Base-by-base conservation (phyloP, 2,113 vertebrate species). In the Trematocara variabile region DNA sequence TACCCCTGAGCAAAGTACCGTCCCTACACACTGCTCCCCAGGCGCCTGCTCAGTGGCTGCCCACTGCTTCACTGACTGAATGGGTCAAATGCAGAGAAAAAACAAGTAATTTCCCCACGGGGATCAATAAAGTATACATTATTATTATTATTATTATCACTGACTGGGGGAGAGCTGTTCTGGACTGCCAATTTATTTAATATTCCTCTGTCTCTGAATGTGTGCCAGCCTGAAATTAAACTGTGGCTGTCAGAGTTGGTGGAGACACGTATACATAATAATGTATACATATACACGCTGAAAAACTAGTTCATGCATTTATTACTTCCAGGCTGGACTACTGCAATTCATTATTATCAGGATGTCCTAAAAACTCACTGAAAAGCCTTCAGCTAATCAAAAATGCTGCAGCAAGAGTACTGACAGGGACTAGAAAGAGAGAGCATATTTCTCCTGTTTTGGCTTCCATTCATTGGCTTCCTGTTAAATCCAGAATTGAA, bases 111-210 rank as follows among this genome's bases (percentile, higher is more conserved):
- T 54, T 54, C 52, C 10, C 52, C 20, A 54, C 3, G 0, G 5
- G 20, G 20, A 54, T 22, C 52, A 54, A 54, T 54, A 22, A 54
- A 54, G 52, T 54, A 22, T 54, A 22, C 1, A 22, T 52, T 18
- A 48, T 48, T 50, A 48, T 52, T 0, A 20, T 53, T 53, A 20
- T 53, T 53, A 54, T 54, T 12, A 54, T 34, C 30, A 63, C 5
- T 11, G 30, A 63, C 58, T 55, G 22, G 0, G 0, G 2, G 0
- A 55, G 30, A 63, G 33, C 34, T 63, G 58, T n/a, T 63, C 18
- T 37, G 33, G 9, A 37, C 18, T 34, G 9, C 33, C 58, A 37
- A 63, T 63, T 63, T 37, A 37, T 37, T 63, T 63, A 63, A 37
- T 12, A 63, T 37, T 1, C 30, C 9, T 37, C 5, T 37, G 10